A percentile compares a stretch with the other conserved stretches of the same genome.
Conservation (phyloP, 2,888 invertebrate species). For the Troilus luridus region DNA sequence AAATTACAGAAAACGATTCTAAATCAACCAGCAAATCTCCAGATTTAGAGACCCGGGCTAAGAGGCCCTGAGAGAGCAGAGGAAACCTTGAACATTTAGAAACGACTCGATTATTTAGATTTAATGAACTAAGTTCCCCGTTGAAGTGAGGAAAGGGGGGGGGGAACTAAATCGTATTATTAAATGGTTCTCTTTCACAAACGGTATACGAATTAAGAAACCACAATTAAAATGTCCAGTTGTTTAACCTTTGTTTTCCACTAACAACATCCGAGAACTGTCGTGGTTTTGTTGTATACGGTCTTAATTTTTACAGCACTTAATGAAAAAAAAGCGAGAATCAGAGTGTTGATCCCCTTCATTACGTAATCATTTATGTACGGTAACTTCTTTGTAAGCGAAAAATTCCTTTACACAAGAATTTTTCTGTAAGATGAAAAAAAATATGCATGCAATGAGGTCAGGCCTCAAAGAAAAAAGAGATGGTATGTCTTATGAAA, state of each 20-base stretch:
- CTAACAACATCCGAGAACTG: neutral
- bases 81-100: neutral
- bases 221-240: neutral
- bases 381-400: neutral
- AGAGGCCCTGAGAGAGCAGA: neutral
- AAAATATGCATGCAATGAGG: no score
- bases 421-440: no score
- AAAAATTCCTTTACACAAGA: no score
- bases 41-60: neutral
- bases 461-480: no score
- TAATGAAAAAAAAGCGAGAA: neutral
- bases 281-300: neutral
- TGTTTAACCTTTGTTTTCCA: neutral
- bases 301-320: neutral
- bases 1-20: no score
- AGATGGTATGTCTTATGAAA: no score
- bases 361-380: neutral
- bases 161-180: neutral
- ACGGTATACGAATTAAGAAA: neutral
- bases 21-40: no score
- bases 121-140: neutral
- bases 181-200: constrained; percentile 12
- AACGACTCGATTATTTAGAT: neutral
- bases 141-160: neutral
- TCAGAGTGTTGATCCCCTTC: neutral